Evolutionary conservation across 35 echinoderm and acorn worm genomes (phyloP).

Genomic region (Apostichopus californicus): DNA sequence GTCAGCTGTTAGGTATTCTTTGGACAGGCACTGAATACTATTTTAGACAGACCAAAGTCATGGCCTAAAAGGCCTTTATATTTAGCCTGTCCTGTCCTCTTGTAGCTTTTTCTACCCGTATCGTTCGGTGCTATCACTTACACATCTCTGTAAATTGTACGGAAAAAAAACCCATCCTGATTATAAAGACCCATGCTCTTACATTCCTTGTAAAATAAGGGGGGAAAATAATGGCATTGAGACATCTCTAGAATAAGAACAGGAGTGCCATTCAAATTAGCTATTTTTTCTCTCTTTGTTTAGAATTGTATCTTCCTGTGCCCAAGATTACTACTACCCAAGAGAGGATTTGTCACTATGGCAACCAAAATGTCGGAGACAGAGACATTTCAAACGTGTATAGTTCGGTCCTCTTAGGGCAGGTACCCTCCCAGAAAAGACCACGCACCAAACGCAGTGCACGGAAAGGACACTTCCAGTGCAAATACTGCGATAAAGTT

Average conservation of each 20-base stretch:
- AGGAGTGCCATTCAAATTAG: neutral
- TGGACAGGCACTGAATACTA: too few relatives aligned
- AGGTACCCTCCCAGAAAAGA: neutral
- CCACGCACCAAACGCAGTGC: neutral
- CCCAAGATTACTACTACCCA: neutral
- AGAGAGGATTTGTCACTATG: constrained; percentile 1
- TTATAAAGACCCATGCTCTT: too few relatives aligned
- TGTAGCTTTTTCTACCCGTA: too few relatives aligned
- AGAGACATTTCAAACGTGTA: neutral
- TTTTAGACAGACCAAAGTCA: too few relatives aligned
- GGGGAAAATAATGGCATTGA: neutral
- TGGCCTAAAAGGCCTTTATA: too few relatives aligned
- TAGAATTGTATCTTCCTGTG: neutral
- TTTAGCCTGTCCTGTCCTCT: too few relatives aligned
- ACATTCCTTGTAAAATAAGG: neutral
- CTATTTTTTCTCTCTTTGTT: neutral
- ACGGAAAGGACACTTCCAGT: constrained; percentile 2
- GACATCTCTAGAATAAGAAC: neutral
- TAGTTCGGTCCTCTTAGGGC: neutral
- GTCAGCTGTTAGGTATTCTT: too few relatives aligned
- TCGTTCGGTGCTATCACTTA: too few relatives aligned
- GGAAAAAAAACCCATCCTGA: too few relatives aligned
- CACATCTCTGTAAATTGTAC: too few relatives aligned
- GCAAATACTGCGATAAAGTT: constrained; percentile 4
- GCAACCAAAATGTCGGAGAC: constrained; percentile 7